Conservation (phyloP, 2,888 invertebrate species). For the Leptopilina myrica region DNA sequence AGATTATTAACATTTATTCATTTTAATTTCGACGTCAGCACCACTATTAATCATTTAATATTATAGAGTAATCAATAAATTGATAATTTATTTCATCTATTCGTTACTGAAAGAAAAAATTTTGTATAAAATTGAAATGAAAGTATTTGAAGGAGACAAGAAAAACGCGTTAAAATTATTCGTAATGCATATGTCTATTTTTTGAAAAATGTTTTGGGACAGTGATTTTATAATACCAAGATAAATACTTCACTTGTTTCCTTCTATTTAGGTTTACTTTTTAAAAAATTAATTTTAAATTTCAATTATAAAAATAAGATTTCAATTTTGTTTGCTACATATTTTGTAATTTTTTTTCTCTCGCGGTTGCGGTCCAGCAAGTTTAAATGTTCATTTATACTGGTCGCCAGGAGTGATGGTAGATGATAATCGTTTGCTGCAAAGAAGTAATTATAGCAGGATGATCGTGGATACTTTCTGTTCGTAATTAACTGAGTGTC, state of each 20-base stretch:
- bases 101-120: no score
- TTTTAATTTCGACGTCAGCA: not conserved
- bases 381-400: constrained; percentile 44
- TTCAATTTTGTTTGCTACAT: not conserved
- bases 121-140: no score
- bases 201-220: no score
- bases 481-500: constrained; percentile 55
- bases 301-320: not conserved
- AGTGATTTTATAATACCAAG: no score
- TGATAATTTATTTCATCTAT: not conserved
- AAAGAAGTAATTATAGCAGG: constrained; percentile 64
- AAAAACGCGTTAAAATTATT: no score
- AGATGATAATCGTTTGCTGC: constrained; percentile 63
- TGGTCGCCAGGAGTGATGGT: constrained; percentile 56
- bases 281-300: not conserved
- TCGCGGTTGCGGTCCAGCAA: not conserved
- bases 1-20: not conserved
- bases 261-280: not conserved
- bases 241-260: no score
- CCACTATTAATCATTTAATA: not conserved
- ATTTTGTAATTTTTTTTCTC: not conserved
- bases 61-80: not conserved
- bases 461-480: constrained; percentile 53
- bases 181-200: no score
- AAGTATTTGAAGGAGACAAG: no score